These are phyloP conservation scores for Plutomurus gul DNA, from an alignment of 1,140 invertebrate species.

Conservation along the genomic window DNA sequence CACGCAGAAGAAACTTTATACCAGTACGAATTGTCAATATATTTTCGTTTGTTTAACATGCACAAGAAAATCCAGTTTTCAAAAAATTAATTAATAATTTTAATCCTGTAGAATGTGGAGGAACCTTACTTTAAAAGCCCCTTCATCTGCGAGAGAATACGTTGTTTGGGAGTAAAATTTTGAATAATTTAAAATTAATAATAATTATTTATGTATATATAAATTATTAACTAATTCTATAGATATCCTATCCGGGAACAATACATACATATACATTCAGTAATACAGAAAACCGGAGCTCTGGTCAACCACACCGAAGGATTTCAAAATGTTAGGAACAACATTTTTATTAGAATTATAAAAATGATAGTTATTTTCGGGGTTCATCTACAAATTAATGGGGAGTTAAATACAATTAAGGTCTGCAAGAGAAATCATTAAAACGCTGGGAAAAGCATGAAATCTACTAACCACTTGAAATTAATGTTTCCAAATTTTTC, in stretches of 20 bases:
- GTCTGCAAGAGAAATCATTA: too few species aligned
- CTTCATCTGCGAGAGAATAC: slow-evolving; percentile 68
- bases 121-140: slow-evolving; percentile 76
- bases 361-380: neutral
- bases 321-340: slow-evolving; percentile 66
- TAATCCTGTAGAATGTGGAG: slow-evolving; percentile 75
- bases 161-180: slow-evolving; percentile 94
- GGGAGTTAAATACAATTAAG: too few species aligned
- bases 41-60: neutral
- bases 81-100: neutral
- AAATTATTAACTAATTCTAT: too few species aligned
- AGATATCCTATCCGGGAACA: slow-evolving; percentile 75
- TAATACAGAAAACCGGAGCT: slow-evolving; percentile 77
- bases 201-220: neutral
- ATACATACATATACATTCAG: slow-evolving; percentile 82
- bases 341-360: neutral
- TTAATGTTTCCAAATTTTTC: too few species aligned
- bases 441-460: too few species aligned
- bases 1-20: slow-evolving; percentile 85
- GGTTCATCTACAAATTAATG: too few species aligned
- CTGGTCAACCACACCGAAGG: slow-evolving; percentile 71
- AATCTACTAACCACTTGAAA: too few species aligned
- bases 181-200: slow-evolving; percentile 79
- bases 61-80: too few species aligned
- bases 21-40: slow-evolving; percentile 61